phyloP scores from a whole-genome alignment of 2,113 vertebrate genomes.

The Neotoma lepida region DNA sequence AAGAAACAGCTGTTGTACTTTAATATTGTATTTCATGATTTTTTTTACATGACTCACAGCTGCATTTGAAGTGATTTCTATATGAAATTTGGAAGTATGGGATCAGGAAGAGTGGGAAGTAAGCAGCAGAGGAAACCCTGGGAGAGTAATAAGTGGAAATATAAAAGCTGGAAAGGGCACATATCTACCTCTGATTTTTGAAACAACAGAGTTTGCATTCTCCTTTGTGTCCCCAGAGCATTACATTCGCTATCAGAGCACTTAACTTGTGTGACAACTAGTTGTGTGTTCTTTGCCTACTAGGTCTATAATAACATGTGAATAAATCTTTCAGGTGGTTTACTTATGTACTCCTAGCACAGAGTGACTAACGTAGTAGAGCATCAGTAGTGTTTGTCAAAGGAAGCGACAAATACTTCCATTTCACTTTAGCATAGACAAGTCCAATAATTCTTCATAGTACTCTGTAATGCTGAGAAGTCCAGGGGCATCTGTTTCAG shows the following conservation, averaged over 20 bases:
- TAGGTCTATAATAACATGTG: neutral
- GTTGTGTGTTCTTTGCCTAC: neutral
- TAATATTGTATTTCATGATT: neutral
- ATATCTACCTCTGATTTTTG: neutral
- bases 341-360: neutral
- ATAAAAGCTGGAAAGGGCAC: neutral
- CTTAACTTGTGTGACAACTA: neutral
- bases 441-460: neutral
- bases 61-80: conserved; percentile 14
- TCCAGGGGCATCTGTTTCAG: neutral
- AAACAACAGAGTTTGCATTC: neutral
- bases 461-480: neutral
- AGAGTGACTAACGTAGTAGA: neutral
- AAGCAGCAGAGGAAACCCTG: neutral
- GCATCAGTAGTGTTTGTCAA: neutral
- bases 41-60: conserved; percentile 24
- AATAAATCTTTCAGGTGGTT: neutral
- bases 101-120: neutral
- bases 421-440: neutral
- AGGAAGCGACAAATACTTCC: neutral
- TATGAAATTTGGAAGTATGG: conserved; percentile 32
- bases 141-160: neutral
- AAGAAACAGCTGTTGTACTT: conserved; percentile 31
- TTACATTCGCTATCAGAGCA: neutral
- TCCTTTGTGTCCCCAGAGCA: neutral